These are phyloP conservation scores for Cryptoblepharus egeriae DNA, from an alignment of 2,797 vertebrate genomes.

Conservation along the genomic window DNA sequence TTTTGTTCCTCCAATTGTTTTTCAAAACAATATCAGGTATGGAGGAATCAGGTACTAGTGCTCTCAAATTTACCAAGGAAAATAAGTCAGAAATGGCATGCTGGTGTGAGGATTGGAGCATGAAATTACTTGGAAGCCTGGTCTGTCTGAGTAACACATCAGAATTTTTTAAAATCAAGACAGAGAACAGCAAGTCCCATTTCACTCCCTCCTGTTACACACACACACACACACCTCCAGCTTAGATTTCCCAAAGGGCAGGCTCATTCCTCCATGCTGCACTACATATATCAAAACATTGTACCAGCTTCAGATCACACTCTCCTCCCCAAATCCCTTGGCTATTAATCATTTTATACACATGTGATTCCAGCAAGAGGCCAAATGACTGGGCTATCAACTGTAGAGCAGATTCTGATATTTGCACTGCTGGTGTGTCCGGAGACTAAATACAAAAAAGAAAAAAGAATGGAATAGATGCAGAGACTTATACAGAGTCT, in stretches of 20 bases:
- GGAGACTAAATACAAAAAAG: background rate
- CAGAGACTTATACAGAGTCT: background rate
- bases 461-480: background rate
- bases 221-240: background rate
- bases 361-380: background rate
- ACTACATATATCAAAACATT: conserved; percentile 26
- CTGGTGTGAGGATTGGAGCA: conserved; percentile 28
- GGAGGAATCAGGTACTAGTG: background rate
- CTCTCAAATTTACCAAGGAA: background rate
- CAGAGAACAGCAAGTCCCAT: conserved; percentile 2
- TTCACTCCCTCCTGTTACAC: background rate
- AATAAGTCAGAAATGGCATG: conserved; percentile 21
- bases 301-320: conserved; percentile 15
- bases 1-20: conserved; percentile 16
- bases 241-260: conserved; percentile 29
- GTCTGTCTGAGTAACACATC: conserved; percentile 7
- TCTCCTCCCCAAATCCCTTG: conserved; percentile 3
- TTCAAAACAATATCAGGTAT: conserved; percentile 4
- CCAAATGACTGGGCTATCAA: background rate
- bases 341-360: conserved; percentile 22
- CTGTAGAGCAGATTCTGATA: background rate
- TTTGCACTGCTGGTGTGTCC: background rate
- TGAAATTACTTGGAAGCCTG: conserved; percentile 38
- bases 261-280: conserved; percentile 9
- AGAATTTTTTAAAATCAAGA: background rate